Base-by-base conservation (phyloP, 92 coral and sea anemone species). In the Hydrozoanthus gracilis region DNA sequence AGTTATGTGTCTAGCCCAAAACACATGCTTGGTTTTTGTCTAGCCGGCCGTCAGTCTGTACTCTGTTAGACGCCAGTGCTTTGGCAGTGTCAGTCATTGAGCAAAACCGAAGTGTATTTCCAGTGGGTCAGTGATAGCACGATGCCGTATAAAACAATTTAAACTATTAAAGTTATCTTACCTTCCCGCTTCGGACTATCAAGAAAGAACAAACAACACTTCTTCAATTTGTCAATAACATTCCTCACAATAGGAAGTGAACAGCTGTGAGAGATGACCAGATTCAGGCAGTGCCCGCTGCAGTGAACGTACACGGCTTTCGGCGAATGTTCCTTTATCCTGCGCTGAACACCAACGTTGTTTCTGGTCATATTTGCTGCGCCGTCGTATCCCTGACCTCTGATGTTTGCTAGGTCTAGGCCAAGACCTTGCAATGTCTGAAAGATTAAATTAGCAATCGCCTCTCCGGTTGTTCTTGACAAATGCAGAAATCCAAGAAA, bases 381-480 rank as follows among this genome's bases (percentile, higher is more conserved):
- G 48, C 91, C 91, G 74, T 91, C 91, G 75, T 91, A 91, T 17
- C 93, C 90, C 82, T 91, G 91, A 46, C 91, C 87, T 56, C 86
- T 75, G 48, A 91, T 58, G 47, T 91, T 68, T 72, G 73, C 83
- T 6, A 87, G 45, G 49, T 74, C 82, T 52, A 90, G 48, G 46
- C 88, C 88, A 69, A 11, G 20, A 64, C 71, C 88, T 60, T 90
- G 76, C 74, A 90, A 71, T 45, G 83, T 86, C 65, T 83, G 61
- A 51, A 65, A 73, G 49, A 76, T 86, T 14, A 50, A 76, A 17
- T 86, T 71, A 18, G 78, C 84, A 49, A 76, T 76, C 18, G 77
- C 89, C 66, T 77, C 46, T 65, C 89, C 77, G 11, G 84, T 77
- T 76, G 66, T 86, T 51, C 89, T 61, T 49, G 77, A 83, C 66